Base-by-base conservation (phyloP, 2,113 vertebrate species). In the Nycticebus coucang region DNA sequence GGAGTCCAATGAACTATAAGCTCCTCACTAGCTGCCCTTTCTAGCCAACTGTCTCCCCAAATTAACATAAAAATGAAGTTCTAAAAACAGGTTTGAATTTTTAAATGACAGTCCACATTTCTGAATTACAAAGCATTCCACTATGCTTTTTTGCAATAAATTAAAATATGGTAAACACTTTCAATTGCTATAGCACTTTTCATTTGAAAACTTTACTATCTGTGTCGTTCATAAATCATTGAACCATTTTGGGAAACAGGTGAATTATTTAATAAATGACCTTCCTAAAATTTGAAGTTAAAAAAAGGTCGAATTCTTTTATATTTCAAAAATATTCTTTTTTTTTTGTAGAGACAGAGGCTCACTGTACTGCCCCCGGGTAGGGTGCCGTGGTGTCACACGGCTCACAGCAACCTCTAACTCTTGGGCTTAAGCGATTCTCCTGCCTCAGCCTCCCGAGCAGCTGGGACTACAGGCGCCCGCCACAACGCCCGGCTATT, bases 51-150 rank as follows among this genome's bases (percentile, higher is more conserved):
- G 13, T 35, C 24, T 92, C 59, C 79, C 6, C 11, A 64, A 14
- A 14, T 57, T 92, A 74, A 80, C 62, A 94, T 78, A 60, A 96
- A 97, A 64, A 71, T 96, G 69, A 96, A 93, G 1, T 57, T 82
- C 41, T 19, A 64, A 69, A 94, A 84, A 60, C 17, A 92, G 17
- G 9, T 60, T 81, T 84, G 10, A 78, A 45, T 6, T 53, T 80
- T 86, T 78, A 94, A 90, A 64, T 89, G 66, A 62, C 21, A 91
- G 26, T 28, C n/a, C 37, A 37, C 37, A 64, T 62, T 83, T 93
- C 17, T 68, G 24, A 92, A 72, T 68, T 85, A 55, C 4, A 59
- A 88, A 91, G 22, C 13, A 66, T 53, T 9, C 45, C 12, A 41
- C 33, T 83, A 8, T 68, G 30, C 10, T 77, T 95, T 84, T 50